Percentiles rank a stretch among this genome's conserved stretches.
phyloP scores from a whole-genome alignment of 2,888 invertebrate genomes.

The Macrostomum cliftonense region DNA sequence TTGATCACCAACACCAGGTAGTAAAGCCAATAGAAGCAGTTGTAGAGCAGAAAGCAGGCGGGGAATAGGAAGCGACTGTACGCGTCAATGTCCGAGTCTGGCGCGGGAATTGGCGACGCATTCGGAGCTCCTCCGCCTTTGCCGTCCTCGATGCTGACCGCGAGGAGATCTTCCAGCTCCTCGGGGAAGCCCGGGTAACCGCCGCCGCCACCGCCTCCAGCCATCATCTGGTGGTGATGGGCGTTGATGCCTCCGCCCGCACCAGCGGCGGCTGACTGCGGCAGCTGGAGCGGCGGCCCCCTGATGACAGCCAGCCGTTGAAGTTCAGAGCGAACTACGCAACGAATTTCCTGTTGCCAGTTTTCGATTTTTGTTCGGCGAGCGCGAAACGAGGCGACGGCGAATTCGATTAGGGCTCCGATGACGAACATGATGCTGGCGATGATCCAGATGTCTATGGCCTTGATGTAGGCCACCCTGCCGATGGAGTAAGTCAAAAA shows the following conservation, averaged over 20 bases:
- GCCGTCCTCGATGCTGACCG: not conserved
- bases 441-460: constrained; percentile 12
- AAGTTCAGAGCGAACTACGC: constrained; percentile 8
- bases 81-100: constrained; percentile 6
- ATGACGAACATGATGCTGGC: constrained; percentile 11
- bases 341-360: constrained; percentile 6
- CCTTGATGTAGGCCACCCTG: constrained; percentile 11
- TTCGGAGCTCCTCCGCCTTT: not conserved
- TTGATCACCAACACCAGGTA: constrained; percentile 9
- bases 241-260: not conserved
- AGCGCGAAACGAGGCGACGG: constrained; percentile 5
- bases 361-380: constrained; percentile 2
- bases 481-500: too few relatives aligned
- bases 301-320: not conserved
- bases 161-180: constrained; percentile 6
- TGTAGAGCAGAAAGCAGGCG: constrained; percentile 11
- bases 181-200: constrained; percentile 6
- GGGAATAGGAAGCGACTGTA: constrained; percentile 11
- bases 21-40: constrained; percentile 12
- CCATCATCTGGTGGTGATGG: too few relatives aligned
- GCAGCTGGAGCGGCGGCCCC: too few relatives aligned
- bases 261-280: constrained; percentile 3
- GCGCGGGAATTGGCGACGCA: not conserved
- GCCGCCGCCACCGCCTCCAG: constrained; percentile 5
- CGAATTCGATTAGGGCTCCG: constrained; percentile 11